Percentiles rank a stretch among this genome's conserved stretches.
phyloP scores from a whole-genome alignment of 2,888 invertebrate genomes.

The Onthophagus sagittarius region DNA sequence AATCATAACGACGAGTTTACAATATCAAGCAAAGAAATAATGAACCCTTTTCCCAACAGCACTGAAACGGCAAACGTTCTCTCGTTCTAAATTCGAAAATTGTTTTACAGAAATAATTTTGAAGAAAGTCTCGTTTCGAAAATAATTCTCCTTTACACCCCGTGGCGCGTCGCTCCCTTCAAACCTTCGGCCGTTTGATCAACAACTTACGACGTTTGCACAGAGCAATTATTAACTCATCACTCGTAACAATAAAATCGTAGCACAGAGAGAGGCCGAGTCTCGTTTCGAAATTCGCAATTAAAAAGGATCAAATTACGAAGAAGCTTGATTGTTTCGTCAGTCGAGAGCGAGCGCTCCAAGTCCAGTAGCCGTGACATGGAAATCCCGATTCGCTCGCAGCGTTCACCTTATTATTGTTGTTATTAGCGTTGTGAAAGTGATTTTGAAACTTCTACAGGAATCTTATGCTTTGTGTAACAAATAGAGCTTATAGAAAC shows the following conservation, averaged over 20 bases:
- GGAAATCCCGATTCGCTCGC: slow-evolving; percentile 9
- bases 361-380: slow-evolving; percentile 11
- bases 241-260: slow-evolving; percentile 8
- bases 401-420: slow-evolving; percentile 3
- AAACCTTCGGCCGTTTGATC: not conserved
- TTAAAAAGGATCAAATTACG: slow-evolving; percentile 12
- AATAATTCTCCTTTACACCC: not conserved
- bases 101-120: not conserved
- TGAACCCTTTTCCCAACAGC: not conserved
- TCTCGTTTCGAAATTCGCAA: slow-evolving; percentile 7
- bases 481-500: not conserved
- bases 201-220: slow-evolving; percentile 10
- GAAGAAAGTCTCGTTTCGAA: not conserved
- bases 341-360: slow-evolving; percentile 1
- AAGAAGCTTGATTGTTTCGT: slow-evolving; percentile 9
- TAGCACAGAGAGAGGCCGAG: not conserved
- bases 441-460: not conserved
- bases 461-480: not conserved
- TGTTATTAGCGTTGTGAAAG: slow-evolving; percentile 6
- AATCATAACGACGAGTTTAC: not conserved
- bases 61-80: not conserved
- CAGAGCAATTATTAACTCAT: slow-evolving; percentile 10
- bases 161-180: too few species aligned
- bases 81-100: not conserved
- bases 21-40: not conserved